Base-by-base conservation (phyloP, 23 tunicate genomes). In the Ascidia mentula region DNA sequence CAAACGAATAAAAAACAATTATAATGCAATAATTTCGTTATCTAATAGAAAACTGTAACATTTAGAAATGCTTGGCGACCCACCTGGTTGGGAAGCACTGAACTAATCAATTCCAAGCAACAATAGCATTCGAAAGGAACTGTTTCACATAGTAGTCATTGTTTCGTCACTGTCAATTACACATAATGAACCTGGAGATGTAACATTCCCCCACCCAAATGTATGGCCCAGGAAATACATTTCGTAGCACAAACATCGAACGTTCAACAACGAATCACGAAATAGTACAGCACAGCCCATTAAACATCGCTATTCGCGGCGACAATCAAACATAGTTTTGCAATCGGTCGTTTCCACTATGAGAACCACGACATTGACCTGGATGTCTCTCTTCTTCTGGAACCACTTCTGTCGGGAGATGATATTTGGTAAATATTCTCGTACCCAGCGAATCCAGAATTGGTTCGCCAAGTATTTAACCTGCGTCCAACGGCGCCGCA, bases 371-470 rank as follows among this genome's bases (percentile, higher is more conserved):
- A 3, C 65, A 9, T 53, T 9, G 65, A 53, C 32, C 6, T 53
- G 65, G 65, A 53, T 20, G 13, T 53, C 65, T 53, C 65, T 53
- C 13, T 1, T 5, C 37, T 53, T 53, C 37, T 77, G 36, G 46
- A 26, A 36, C 81, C 81, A 77, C 6, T 77, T 77, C 46, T 77
- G 46, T 32, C 75, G 35, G 40, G 75, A 22, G 18, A 42, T 60
- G 42, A 79, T 31, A 40, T 36, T 36, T 24, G 75, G 72, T 4
- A 71, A 36, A 35, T 71, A 71, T 33, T 71, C 75, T 20, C 75
- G 35, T 4, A 71, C 75, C 34, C 34, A 71, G 39, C 75, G 75
- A 6, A 6, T 71, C 75, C 35, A 71, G 30, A 71, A 71, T 4
- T 7, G 6, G 6, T 71, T 71, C 39, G 75, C 39, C 75, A 71